Evolutionary conservation across 2,888 invertebrate genomes (phyloP).

Genomic region (Pseudococcus viburni): DNA sequence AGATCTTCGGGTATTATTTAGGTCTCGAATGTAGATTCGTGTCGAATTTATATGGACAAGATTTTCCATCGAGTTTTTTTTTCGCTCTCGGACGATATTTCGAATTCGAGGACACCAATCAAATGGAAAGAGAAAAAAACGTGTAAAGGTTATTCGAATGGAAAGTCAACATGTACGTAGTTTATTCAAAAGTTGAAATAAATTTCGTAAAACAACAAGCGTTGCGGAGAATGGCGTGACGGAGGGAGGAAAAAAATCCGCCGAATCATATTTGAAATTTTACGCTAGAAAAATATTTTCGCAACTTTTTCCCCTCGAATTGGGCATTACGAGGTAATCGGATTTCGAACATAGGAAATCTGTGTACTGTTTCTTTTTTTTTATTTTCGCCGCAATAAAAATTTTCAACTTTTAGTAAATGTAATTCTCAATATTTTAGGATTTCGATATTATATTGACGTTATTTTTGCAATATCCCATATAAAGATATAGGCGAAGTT

Average conservation of each 20-base stretch:
- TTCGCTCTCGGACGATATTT: background rate
- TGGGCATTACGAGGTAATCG: conserved; percentile 47
- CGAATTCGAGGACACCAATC: conserved; percentile 1
- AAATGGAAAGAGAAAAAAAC: background rate
- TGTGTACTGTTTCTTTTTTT: conserved; percentile 34
- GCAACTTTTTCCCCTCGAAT: conserved; percentile 22
- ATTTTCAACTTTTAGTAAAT: conserved; percentile 30
- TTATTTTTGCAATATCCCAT: conserved; percentile 3
- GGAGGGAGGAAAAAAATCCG: conserved; percentile 30
- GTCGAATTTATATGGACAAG: background rate
- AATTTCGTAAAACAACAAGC: conserved; percentile 16
- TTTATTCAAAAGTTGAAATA: conserved; percentile 41
- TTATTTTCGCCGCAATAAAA: conserved; percentile 41
- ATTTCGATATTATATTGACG: conserved; percentile 22
- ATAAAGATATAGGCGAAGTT: background rate
- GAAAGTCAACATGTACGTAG: conserved; percentile 6
- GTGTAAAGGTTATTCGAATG: background rate
- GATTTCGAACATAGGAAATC: conserved; percentile 23
- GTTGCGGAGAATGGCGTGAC: background rate
- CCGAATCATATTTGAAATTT: conserved; percentile 49
- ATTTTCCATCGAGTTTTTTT: background rate
- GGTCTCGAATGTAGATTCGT: background rate
- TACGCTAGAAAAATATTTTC: conserved; percentile 46
- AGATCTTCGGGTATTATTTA: background rate
- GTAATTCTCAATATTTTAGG: conserved; percentile 43